Base-by-base conservation (phyloP, 2,113 vertebrate species). In the Bubalus kerabau region DNA sequence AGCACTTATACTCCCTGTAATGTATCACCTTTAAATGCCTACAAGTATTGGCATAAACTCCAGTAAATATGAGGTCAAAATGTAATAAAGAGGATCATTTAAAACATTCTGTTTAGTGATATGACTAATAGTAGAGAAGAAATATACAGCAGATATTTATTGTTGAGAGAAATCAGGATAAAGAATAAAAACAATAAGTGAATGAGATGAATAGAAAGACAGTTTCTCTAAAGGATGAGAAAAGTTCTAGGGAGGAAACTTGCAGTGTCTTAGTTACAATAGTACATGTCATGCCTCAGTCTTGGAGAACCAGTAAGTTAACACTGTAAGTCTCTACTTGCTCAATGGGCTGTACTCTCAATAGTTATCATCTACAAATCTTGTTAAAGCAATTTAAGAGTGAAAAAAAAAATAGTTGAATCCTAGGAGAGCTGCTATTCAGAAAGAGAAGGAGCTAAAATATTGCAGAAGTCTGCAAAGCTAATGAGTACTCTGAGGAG, bases 401-500 rank as follows among this genome's bases (percentile, higher is more conserved):
- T 23, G 10, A 50, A 36, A 95, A 95, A 17, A 43, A 74, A 91
- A 36, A 82, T 2, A 81, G 7, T 6, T 84, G 80, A 87, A 54
- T 32, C 71, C 16, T 87, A 83, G 0, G 24, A 80, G 57, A 94
- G 17, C 67, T 74, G 3, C 74, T 94, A 28, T 94, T 92, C 87
- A 36, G 17, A 93, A 87, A 85, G 11, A 74, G 59, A 92, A 87
- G 30, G 6, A 76, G 40, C 13, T 85, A 12, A 85, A 74, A 32
- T 16, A 50, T 16, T 48, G 3, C n/a, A 14, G 52, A 92, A 91
- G n/a, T 90, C 57, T 96, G 26, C 5, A 83, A 48, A 91, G 40
- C 32, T 95, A 97, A 97, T 95, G 94, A 97, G 88, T 43, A 94
- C 52, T 92, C 91, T 43, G 24, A 94, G 48, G 76, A 95, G 74